Evolutionary conservation across 2,888 invertebrate genomes (phyloP).

Genomic region (Stomorhina lunata): DNA sequence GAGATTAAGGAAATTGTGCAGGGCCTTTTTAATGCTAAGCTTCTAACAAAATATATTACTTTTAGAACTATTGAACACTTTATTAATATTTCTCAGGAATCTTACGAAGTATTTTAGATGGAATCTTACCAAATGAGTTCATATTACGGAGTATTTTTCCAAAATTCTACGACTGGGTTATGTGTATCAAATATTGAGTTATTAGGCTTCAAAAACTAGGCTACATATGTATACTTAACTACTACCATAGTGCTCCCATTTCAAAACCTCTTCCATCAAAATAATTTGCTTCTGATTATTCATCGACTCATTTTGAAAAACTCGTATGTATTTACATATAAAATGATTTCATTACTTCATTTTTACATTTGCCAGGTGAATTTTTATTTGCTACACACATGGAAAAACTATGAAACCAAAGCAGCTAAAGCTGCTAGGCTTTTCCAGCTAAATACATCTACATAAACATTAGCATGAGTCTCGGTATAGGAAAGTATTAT

Average conservation of each 20-base stretch:
- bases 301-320: background rate
- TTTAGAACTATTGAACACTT: too few relatives aligned
- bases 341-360: background rate
- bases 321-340: too few relatives aligned
- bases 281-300: background rate
- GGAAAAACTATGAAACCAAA: background rate
- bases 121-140: too few relatives aligned
- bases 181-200: too few relatives aligned
- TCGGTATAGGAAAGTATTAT: background rate
- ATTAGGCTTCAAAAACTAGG: too few relatives aligned
- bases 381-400: background rate
- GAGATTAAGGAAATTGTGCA: too few relatives aligned
- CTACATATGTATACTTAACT: background rate
- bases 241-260: background rate
- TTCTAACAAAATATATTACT: too few relatives aligned
- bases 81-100: too few relatives aligned
- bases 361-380: conserved; percentile 38
- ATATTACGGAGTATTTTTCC: too few relatives aligned
- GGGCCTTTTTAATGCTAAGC: too few relatives aligned
- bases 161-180: too few relatives aligned
- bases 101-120: too few relatives aligned
- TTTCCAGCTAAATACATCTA: background rate
- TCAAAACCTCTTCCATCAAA: background rate
- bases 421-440: conserved; percentile 26
- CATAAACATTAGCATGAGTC: background rate